Conservation (phyloP, 2,888 invertebrate species). For the Elgonia sp. region DNA sequence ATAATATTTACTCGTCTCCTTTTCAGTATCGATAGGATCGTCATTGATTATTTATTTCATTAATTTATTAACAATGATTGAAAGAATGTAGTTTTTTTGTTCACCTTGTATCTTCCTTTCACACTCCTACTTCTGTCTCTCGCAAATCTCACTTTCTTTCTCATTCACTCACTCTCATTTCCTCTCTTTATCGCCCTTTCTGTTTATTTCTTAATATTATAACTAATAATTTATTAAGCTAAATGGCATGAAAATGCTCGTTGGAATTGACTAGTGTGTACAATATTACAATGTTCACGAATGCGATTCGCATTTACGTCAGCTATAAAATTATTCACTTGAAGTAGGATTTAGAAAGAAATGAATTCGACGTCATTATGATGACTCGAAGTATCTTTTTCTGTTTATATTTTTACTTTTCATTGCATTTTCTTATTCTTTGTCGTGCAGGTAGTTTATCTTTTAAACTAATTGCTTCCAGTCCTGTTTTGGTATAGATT, state of each 20-base stretch:
- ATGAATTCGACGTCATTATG: slow-evolving; percentile 79
- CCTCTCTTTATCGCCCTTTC: slow-evolving; percentile 52
- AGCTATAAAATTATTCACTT: slow-evolving; percentile 57
- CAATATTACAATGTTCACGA: slow-evolving; percentile 81
- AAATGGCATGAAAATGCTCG: slow-evolving; percentile 87
- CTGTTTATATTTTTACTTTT: slow-evolving; percentile 30
- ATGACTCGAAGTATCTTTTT: slow-evolving; percentile 73
- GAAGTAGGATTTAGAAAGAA: slow-evolving; percentile 76
- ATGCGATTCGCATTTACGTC: slow-evolving; percentile 75
- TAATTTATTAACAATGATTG: slow-evolving; percentile 86
- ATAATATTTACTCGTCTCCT: slow-evolving; percentile 82
- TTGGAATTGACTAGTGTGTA: slow-evolving; percentile 87
- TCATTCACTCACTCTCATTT: slow-evolving; percentile 56
- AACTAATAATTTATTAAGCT: slow-evolving; percentile 86
- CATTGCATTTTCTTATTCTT: slow-evolving; percentile 51
- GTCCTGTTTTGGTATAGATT: slow-evolving; percentile 40
- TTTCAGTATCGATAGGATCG: slow-evolving; percentile 85
- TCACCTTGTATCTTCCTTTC: slow-evolving; percentile 50
- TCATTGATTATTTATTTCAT: slow-evolving; percentile 82
- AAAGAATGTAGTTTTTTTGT: slow-evolving; percentile 81
- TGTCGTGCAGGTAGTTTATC: neutral
- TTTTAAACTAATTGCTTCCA: slow-evolving; percentile 49
- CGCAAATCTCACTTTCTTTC: no score
- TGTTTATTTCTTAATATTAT: no score
- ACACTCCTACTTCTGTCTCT: no score